Evolutionary conservation across 2,797 vertebrate species (phyloP).

Genomic region (Pangasius djambal): DNA sequence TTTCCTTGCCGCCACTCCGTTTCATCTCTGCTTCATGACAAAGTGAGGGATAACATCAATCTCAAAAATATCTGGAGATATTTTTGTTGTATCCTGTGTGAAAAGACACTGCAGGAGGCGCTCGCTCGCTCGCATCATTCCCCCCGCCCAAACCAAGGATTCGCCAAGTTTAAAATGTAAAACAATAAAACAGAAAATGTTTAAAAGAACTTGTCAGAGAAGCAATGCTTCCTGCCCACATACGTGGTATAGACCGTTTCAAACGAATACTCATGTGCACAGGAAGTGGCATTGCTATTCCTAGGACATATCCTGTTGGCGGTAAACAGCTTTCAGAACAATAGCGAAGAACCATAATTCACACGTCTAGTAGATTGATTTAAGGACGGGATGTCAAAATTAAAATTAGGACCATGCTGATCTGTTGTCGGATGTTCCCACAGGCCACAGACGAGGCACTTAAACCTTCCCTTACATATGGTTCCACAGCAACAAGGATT

Average conservation of each 20-base stretch:
- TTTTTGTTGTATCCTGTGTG: no score
- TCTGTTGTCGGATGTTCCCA: background rate
- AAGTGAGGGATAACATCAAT: background rate
- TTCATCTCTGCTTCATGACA: background rate
- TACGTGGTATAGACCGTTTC: background rate
- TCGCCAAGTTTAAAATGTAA: background rate
- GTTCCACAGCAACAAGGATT: background rate
- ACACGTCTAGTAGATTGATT: background rate
- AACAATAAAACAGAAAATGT: background rate
- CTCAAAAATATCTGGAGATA: background rate
- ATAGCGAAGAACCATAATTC: background rate
- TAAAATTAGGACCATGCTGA: background rate
- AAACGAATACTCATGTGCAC: background rate
- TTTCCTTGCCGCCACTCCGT: background rate
- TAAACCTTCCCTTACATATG: background rate
- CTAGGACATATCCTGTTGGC: background rate
- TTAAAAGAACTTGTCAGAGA: background rate
- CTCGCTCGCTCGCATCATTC: background rate
- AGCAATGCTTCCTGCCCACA: background rate
- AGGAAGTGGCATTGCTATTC: background rate
- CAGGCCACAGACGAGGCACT: background rate
- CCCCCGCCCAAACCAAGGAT: background rate
- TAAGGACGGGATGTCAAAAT: background rate
- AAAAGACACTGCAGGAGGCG: background rate
- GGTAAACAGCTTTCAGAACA: background rate